Evolutionary conservation across 1,140 invertebrate species (phyloP), one percentile per base, ranked within the genome.

Genomic region (Hetaerina americana): DNA sequence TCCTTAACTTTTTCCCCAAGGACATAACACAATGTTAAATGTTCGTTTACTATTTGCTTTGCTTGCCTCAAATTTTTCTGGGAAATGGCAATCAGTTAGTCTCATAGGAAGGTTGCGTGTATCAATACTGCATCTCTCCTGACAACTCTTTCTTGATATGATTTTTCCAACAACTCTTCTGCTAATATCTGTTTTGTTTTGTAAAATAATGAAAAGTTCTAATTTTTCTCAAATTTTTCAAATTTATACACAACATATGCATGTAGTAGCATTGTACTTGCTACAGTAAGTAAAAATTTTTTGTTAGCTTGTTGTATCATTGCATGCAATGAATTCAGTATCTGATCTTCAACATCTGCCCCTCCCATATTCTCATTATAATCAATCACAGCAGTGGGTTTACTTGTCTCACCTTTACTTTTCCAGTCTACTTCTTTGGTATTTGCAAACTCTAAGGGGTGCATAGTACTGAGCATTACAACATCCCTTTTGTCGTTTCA

Each of bases 311-410:
- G 29, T 72, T 73, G 26, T 68, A 27, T 71, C 74, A 40, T 70
- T 66, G 72, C 73, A 75, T 72, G 10, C 70, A 71, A 27, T 74
- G 73, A 72, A 5, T 57, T 74, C 27, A 76, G 26, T 49, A 72
- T 73, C 66, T 74, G 66, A 26, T 76, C 75, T 28, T 72, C 70
- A 68, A 49, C 40, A 72, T 81, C 80, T 1, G 81, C 78, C 27
- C 74, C 71, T 26, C 78, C 79, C 78, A 82, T 82, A 72, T 76
- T 78, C 72, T 74, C 69, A 73, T 77, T 78, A 71, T 81, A 82
- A 69, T 78, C 76, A 69, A 80, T 40, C n/a, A 82, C 74, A 75
- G 77, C 76, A 70, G 74, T 68, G 69, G 80, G 78, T 76, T 81
- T 80, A 72, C 72, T n/a, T 74, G 71, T 28, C 76, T 72, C 74